Evolutionary conservation across 2,888 invertebrate species (phyloP), one percentile per base, ranked within the genome.

Genomic region (Dynastes tityus): DNA sequence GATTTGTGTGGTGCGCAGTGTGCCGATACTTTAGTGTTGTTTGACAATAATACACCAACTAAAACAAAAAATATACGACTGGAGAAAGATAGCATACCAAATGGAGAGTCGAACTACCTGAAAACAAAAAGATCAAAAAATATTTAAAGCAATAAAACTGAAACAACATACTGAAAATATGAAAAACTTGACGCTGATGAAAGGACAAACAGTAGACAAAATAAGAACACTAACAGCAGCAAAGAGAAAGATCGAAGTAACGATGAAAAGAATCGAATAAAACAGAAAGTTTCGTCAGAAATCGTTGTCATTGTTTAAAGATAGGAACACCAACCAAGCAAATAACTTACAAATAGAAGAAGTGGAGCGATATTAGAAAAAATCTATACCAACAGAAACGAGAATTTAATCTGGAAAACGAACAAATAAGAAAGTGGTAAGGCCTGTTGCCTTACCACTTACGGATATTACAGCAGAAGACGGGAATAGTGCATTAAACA

Each of bases 201-300:
- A 58, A 6, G 58, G n/a, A 16, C 16, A 58, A 22, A 0, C 58
- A 13, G 58, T 58, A 16, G 58, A 58, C n/a, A 22, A 58, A 16
- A 58, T 58, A n/a, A 58, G 58, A 58, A 16, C 58, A 16, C 8
- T 22, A n/a, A 6, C 6, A 13, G 49, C 49, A 13, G 49, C 49
- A 49, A 49, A 6, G 49, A 49, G 2, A 16, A 58, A 58, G n/a
- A 16, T 58, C 2, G 58, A 58, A 16, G 16, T n/a, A 16, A 22
- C 58, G n/a, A 58, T 58, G 58, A 58, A 58, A 58, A 58, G 58
- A 58, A 22, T 58, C 2, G 11, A 58, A 58, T 16, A 58, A 58
- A 58, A 58, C 16, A 13, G 22, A 16, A 58, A 58, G 6, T 58
- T 8, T 58, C 0, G 22, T 16, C 58, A 58, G n/a, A 58, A 58